Base-by-base conservation (phyloP, 2,797 vertebrate genomes). In the Lepus oiostolus region DNA sequence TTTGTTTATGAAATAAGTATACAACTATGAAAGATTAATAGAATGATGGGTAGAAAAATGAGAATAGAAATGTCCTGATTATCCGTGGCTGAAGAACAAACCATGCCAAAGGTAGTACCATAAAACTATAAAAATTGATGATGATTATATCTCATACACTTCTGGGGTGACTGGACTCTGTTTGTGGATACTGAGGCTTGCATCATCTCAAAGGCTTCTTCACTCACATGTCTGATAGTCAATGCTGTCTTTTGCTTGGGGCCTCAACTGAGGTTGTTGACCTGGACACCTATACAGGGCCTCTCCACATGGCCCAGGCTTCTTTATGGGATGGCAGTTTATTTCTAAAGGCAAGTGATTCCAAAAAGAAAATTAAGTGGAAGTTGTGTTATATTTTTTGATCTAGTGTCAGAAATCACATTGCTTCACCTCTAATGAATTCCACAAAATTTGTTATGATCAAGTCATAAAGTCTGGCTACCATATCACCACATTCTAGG, bases 1-100 rank as follows among this genome's bases (percentile, higher is more conserved):
- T 88, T 77, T 84, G 54, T 75, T 72, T 60, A 21, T 85, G 24
- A 83, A 90, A 85, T 60, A 83, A 71, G 24, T 75, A 4, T 28
- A 75, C 28, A n/a, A 80, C 42, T 71, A 90, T 42, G 95, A 95
- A 93, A 52, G 54, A 32, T 38, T 1, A 21, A 24, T 94, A 65
- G 38, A 87, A 86, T 60, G 7, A 19, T 58, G 10, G 17, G 17
- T 32, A 85, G 65, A 28, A 58, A 67, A 95, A 54, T 63, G 5
- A 82, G 70, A 80, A n/a, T 11, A 72, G 50, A 21, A 47, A 83
- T 60, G 22, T 52, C 89, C 9, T 94, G 26, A 4, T 93, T 88
- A 82, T 67, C 30, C 42, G 42, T 70, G 67, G 3, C 52, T 90
- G 2, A 6, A 92, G 21, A 86, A 32, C 5, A 83, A 70, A 88